Evolutionary conservation across 2,888 invertebrate species (phyloP).

Genomic region (Brenthis ino): DNA sequence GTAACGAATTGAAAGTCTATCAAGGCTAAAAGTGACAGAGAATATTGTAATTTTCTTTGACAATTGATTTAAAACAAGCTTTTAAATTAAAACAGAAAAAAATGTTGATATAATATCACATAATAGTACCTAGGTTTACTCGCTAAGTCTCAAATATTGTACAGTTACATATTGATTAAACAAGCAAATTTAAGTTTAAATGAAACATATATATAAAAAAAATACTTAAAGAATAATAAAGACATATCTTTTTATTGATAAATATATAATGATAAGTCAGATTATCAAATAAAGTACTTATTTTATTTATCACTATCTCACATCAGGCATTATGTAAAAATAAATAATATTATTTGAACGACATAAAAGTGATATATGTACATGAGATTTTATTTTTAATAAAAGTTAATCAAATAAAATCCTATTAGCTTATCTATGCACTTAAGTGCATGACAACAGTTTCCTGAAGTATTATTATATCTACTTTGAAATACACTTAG

Average conservation of each 20-base stretch:
- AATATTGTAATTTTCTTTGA: no score
- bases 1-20: no score
- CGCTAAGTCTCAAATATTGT: no score
- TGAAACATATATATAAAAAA: background rate
- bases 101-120: no score
- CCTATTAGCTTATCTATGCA: conserved; percentile 8
- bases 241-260: conserved; percentile 1
- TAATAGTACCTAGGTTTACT: no score
- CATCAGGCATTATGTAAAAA: background rate
- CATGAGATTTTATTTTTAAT: background rate
- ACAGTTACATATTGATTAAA: no score
- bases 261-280: conserved; percentile 11
- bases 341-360: conserved; percentile 1
- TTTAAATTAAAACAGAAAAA: no score
- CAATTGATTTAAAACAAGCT: no score
- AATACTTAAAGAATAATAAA: background rate
- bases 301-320: background rate
- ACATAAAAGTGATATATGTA: background rate
- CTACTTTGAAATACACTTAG: background rate
- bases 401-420: background rate
- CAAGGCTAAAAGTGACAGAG: no score
- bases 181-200: background rate
- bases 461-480: conserved; percentile 7
- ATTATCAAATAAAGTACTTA: conserved; percentile 1
- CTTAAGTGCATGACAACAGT: conserved; percentile 8